Base-by-base conservation (phyloP, 2,797 vertebrate species). In the Malurus splendens region DNA sequence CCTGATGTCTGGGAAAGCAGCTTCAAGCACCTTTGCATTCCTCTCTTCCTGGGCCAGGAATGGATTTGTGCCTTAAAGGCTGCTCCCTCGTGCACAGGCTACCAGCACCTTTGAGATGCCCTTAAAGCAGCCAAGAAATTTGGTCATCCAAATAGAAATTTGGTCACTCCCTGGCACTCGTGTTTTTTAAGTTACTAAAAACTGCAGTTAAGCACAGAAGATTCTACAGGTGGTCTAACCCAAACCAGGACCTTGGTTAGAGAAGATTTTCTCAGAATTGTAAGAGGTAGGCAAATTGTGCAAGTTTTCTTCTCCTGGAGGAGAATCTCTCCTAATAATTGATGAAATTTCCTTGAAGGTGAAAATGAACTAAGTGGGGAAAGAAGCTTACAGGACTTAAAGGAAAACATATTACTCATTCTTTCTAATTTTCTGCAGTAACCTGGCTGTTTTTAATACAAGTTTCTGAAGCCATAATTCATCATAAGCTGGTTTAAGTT, bases 361-460 rank as follows among this genome's bases (percentile, higher is more conserved):
- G 62, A 56, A 74, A 56, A 39, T 87, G 41, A 94, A 18, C n/a
- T 80, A 50, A 72, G 36, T n/a, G 25, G 30, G 15, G 17, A 41
- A 62, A 85, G 42, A 91, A 74, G 24, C 48, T 61, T 36, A 36
- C 3, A 45, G 52, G 71, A 82, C 24, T 75, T 82, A 48, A 77
- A 87, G 48, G 41, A 87, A 92, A 91, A 55, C 55, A 64, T 77
- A 84, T 90, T 94, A 71, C 42, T 88, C 67, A 76, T 90, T 68
- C 39, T 44, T 86, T 77, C 66, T 89, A 90, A 78, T 90, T 93
- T 94, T 93, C 59, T 90, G 13, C 33, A 86, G 42, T 56, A 89
- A 87, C 48, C 41, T 92, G 59, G 15, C 33, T 9, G 1, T 64
- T 91, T 91, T 86, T 89, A 92, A 64, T 91, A 86, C 27, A 83